These are phyloP conservation scores for Stichopus chloronotus DNA, from an alignment of 35 echinoderm and acorn worm species.

Conservation along the genomic window DNA sequence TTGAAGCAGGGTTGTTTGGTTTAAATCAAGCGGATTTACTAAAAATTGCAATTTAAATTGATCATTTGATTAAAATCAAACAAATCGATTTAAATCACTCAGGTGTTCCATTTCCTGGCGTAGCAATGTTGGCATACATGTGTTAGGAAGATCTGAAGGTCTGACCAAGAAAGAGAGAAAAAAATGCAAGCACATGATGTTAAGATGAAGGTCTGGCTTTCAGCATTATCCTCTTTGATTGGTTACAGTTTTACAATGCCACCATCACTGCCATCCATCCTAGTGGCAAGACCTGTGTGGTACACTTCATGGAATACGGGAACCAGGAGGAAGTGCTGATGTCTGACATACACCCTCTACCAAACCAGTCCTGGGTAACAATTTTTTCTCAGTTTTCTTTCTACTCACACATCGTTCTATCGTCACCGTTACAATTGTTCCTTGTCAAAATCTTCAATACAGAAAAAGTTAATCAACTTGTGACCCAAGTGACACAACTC, in stretches of 20 bases:
- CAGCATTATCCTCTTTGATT: neutral
- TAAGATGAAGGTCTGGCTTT: too few relatives aligned
- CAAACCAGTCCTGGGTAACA: slow-evolving; percentile 77
- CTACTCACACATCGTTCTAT: neutral
- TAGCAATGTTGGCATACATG: too few relatives aligned
- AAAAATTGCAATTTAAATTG: too few relatives aligned
- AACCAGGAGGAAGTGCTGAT: slow-evolving; percentile 87
- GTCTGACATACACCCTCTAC: slow-evolving; percentile 68
- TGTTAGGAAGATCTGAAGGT: too few relatives aligned
- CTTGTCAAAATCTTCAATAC: neutral
- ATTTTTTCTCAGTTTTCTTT: neutral
- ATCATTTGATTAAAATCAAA: too few relatives aligned
- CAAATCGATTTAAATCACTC: too few relatives aligned
- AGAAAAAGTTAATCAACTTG: too few relatives aligned
- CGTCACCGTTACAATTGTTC: neutral
- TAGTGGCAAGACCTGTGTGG: slow-evolving; percentile 73
- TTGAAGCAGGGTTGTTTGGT: too few relatives aligned
- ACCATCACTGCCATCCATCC: slow-evolving; percentile 74
- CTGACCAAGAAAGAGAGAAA: too few relatives aligned
- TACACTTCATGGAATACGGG: slow-evolving; percentile 84
- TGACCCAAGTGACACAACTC: neutral
- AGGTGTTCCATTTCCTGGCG: too few relatives aligned
- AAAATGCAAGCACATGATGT: too few relatives aligned
- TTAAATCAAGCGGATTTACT: too few relatives aligned
- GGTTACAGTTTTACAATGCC: slow-evolving; percentile 81